Conservation (phyloP, 1,140 invertebrate genomes). For the Carposina sasakii region DNA sequence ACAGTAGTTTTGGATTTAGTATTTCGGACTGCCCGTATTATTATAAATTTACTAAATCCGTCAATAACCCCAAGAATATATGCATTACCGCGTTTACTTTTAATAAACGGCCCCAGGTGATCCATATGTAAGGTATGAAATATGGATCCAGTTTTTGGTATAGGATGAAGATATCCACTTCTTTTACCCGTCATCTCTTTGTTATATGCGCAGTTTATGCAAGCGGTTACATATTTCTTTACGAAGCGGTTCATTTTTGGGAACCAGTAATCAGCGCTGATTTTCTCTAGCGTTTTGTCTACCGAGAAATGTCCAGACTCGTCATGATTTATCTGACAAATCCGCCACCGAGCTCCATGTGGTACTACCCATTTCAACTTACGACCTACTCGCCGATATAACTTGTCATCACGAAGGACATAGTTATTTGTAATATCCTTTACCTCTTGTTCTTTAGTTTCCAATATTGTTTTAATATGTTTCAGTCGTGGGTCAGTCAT, state of each 20-base stretch:
- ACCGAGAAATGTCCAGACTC: not conserved
- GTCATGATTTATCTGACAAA: slow-evolving; percentile 1
- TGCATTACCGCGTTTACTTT: too few relatives aligned
- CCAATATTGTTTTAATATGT: slow-evolving; percentile 13
- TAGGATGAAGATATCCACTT: not conserved
- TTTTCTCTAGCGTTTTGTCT: too few relatives aligned
- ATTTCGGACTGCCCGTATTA: not conserved
- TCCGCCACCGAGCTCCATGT: not conserved
- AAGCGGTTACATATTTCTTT: too few relatives aligned
- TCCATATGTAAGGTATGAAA: not conserved
- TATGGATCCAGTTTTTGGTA: not conserved
- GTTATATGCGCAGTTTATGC: slow-evolving; percentile 1
- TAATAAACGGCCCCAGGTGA: not conserved
- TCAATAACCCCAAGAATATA: not conserved
- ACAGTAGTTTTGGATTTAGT: not conserved
- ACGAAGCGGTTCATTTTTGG: slow-evolving; percentile 17
- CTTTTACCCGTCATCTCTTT: not conserved
- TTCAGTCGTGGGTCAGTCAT: slow-evolving; percentile 5
- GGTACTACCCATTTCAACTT: not conserved
- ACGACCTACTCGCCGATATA: not conserved
- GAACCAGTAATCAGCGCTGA: too few relatives aligned
- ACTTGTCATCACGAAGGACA: not conserved
- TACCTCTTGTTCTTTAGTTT: slow-evolving; percentile 9
- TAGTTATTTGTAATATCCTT: slow-evolving; percentile 1
- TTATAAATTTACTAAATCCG: not conserved